A percentile compares a stretch with the other conserved stretches of the same genome.
These are phyloP conservation scores for Tetanocera ferruginea DNA, from an alignment of 2,888 invertebrate species.

Conservation along the genomic window DNA sequence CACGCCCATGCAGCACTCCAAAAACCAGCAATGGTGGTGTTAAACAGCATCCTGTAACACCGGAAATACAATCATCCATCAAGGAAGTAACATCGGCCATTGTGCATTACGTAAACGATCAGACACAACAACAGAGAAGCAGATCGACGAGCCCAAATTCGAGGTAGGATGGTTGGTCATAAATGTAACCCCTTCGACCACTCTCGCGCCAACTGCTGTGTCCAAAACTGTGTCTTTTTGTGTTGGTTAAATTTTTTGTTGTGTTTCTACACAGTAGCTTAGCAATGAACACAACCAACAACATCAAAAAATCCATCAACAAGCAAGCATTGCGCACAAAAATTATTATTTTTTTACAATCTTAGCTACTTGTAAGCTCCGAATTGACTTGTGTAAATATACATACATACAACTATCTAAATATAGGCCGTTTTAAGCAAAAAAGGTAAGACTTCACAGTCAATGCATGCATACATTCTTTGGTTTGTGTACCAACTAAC, in stretches of 20 bases:
- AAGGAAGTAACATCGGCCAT: constrained; percentile 94
- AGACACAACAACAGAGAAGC: constrained; percentile 74
- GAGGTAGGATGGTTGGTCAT: constrained; percentile 60
- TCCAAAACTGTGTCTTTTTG: constrained; percentile 32
- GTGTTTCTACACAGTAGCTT: constrained; percentile 30
- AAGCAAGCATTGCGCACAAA: neutral
- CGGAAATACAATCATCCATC: constrained; percentile 86
- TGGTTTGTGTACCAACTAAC: constrained; percentile 15
- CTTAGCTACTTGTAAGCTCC: constrained; percentile 46
- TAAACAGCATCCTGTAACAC: constrained; percentile 65
- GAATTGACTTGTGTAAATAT: constrained; percentile 29
- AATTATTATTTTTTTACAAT: constrained; percentile 34
- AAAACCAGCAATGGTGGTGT: constrained; percentile 49
- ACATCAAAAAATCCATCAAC: constrained; percentile 4
- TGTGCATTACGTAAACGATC: constrained; percentile 88
- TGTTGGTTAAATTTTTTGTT: constrained; percentile 38
- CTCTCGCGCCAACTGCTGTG: neutral
- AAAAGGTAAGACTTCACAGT: constrained; percentile 44
- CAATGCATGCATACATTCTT: neutral
- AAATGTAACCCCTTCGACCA: neutral
- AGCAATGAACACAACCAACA: constrained; percentile 32
- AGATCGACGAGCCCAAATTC: constrained; percentile 69
- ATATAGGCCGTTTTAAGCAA: constrained; percentile 44
- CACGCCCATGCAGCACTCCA: constrained; percentile 56
- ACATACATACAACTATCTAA: constrained; percentile 16